Conservation (phyloP, 2,113 vertebrate species). For the Erinaceus europaeus region DNA sequence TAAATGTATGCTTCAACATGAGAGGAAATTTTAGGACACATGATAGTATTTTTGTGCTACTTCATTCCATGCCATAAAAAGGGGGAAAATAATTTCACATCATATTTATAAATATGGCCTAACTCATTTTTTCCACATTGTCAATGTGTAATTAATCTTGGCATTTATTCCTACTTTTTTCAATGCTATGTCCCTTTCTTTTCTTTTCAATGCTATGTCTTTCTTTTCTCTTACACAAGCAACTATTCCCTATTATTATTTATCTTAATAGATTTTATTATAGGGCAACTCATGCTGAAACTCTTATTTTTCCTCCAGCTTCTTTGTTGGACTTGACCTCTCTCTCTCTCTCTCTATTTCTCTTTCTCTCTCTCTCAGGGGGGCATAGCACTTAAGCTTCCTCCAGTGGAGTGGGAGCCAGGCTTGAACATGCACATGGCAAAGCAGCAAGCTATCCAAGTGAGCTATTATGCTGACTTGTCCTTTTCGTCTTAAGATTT, state of each 20-base stretch:
- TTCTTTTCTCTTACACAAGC: not conserved
- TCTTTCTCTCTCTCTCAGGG: no score
- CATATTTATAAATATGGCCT: not conserved
- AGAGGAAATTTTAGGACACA: not conserved
- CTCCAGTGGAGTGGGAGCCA: no score
- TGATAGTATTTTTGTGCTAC: not conserved
- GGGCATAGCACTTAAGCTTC: no score
- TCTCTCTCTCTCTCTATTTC: no score
- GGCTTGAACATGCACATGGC: no score
- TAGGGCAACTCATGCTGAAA: not conserved
- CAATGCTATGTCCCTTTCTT: no score
- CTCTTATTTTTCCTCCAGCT: not conserved
- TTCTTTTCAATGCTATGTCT: no score
- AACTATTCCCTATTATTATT: not conserved
- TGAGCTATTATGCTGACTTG: no score
- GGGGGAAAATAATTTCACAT: not conserved
- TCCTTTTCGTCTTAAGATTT: no score
- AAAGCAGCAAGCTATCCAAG: no score
- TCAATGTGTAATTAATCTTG: not conserved
- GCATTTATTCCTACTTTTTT: not conserved
- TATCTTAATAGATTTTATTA: not conserved
- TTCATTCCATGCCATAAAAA: not conserved
- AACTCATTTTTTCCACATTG: not conserved
- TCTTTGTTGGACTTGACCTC: no score
- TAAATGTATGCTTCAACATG: not conserved